These are phyloP conservation scores for Microcebus ravelobensis DNA, from an alignment of 2,113 vertebrate genomes.

Conservation along the genomic window DNA sequence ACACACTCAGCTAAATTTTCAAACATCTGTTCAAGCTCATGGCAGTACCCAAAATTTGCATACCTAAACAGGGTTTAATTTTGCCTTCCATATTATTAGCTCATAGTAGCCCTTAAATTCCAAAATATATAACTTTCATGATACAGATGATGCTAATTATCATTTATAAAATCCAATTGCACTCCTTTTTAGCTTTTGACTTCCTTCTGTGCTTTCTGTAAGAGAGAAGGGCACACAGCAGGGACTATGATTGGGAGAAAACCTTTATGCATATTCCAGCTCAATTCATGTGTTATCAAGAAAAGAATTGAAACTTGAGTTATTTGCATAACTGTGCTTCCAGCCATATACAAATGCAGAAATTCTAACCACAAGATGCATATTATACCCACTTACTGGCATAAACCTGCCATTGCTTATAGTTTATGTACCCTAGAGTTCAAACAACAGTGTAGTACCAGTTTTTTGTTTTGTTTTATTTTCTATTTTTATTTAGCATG, in stretches of 20 bases:
- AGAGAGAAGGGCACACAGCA: background rate
- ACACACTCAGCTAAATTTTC: slow-evolving; percentile 67
- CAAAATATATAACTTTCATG: background rate
- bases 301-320: slow-evolving; percentile 31
- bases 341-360: slow-evolving; percentile 24
- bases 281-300: slow-evolving; percentile 24
- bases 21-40: slow-evolving; percentile 73
- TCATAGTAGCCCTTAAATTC: slow-evolving; percentile 28
- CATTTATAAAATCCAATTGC: background rate
- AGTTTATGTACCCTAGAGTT: slow-evolving; percentile 27
- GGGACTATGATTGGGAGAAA: background rate
- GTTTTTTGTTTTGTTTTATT: background rate
- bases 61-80: slow-evolving; percentile 49
- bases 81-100: slow-evolving; percentile 52
- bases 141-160: background rate
- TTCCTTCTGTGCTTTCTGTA: background rate
- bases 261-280: background rate
- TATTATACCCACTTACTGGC: background rate
- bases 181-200: background rate
- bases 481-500: slow-evolving; percentile 13
- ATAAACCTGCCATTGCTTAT: slow-evolving; percentile 22
- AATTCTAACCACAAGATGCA: slow-evolving; percentile 44
- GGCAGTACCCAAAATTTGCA: slow-evolving; percentile 56
- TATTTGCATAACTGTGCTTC: slow-evolving; percentile 53
- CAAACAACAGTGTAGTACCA: background rate